Conservation (phyloP, 2,888 invertebrate genomes). For the Branchellion lobata region DNA sequence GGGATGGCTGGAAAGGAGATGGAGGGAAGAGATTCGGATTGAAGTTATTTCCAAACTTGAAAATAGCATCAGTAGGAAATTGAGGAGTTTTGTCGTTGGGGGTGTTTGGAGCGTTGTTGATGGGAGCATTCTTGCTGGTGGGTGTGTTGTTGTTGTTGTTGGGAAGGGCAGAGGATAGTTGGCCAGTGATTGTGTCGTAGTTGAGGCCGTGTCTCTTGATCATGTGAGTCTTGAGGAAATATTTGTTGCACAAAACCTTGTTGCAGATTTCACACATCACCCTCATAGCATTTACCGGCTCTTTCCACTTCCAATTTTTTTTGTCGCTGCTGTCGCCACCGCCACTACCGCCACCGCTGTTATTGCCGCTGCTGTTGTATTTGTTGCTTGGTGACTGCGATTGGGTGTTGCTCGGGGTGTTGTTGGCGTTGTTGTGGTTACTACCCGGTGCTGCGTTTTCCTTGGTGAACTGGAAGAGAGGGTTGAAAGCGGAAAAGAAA, state of each 20-base stretch:
- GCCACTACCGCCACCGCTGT: neutral
- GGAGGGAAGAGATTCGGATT: conserved; percentile 17
- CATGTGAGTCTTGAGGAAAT: conserved; percentile 62
- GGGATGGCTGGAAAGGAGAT: conserved; percentile 14
- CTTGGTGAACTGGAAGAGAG: conserved; percentile 22
- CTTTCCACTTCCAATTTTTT: conserved; percentile 55
- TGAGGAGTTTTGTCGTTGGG: conserved; percentile 12
- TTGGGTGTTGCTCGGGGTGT: conserved; percentile 6
- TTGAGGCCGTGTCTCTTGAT: conserved; percentile 61
- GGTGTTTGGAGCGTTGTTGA: neutral
- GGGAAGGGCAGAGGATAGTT: conserved; percentile 1
- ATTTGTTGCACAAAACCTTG: conserved; percentile 63
- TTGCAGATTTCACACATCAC: conserved; percentile 61
- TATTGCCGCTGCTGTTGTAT: neutral
- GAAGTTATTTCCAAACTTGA: conserved; percentile 7
- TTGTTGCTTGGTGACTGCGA: neutral
- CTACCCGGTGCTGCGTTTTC: neutral
- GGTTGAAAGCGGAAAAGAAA: conserved; percentile 24
- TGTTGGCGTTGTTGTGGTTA: conserved; percentile 23
- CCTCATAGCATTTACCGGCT: conserved; percentile 57
- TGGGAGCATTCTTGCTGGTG: conserved; percentile 1
- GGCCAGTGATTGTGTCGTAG: conserved; percentile 43
- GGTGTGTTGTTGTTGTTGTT: conserved; percentile 7
- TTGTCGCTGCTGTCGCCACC: conserved; percentile 15
- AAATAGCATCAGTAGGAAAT: conserved; percentile 11